Percentiles rank a stretch among this genome's conserved stretches.
These are phyloP conservation scores for Benthochromis sp. DNA, from an alignment of 2,113 vertebrate species.

Conservation along the genomic window DNA sequence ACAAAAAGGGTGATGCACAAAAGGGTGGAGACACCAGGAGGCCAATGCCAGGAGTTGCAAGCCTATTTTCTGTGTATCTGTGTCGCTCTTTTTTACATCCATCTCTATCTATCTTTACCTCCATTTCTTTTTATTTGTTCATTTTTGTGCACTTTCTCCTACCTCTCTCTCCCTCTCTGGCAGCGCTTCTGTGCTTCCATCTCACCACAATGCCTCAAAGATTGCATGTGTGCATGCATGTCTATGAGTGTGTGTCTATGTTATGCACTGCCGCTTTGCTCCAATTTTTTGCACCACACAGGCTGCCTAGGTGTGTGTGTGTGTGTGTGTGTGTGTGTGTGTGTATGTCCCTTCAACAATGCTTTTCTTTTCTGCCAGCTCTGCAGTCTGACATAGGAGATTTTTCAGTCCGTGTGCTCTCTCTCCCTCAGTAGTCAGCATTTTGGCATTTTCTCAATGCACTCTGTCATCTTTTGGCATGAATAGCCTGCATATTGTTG, in stretches of 20 bases:
- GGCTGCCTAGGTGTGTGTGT: neutral
- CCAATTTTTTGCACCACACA: constrained; percentile 36
- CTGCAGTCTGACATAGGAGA: constrained; percentile 62
- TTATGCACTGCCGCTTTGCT: constrained; percentile 28
- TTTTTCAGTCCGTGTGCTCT: constrained; percentile 53
- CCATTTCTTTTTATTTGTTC: neutral
- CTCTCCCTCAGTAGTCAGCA: constrained; percentile 62
- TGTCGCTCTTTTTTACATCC: neutral
- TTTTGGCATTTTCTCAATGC: constrained; percentile 64
- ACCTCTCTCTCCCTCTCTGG: neutral
- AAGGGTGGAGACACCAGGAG: neutral
- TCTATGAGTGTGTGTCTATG: constrained; percentile 5
- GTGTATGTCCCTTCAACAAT: constrained; percentile 43
- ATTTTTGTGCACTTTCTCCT: constrained; percentile 2
- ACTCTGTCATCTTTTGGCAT: constrained; percentile 62
- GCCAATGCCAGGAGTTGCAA: neutral
- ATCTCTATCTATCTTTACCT: neutral
- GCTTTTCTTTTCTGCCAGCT: constrained; percentile 58
- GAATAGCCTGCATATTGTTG: constrained; percentile 44
- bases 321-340: constrained; percentile 21
- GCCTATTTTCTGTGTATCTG: neutral
- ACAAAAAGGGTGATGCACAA: neutral
- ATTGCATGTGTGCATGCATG: neutral
- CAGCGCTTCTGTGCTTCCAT: constrained; percentile 29
- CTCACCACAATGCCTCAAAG: constrained; percentile 35